phyloP scores from a whole-genome alignment of 2,797 vertebrate species.

The Enteromius argenteus region DNA sequence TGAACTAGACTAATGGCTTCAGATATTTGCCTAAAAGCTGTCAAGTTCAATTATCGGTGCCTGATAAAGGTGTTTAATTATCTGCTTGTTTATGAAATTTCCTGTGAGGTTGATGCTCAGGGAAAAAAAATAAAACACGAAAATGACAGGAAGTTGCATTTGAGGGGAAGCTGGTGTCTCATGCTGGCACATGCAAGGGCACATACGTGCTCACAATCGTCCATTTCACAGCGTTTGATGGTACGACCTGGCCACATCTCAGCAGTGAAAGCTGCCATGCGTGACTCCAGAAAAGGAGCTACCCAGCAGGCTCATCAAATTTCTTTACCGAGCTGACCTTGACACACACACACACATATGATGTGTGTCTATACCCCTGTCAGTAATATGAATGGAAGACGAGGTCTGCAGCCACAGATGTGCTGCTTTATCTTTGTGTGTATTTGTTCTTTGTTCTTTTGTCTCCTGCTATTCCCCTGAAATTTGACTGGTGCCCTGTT shows the following conservation, averaged over 20 bases:
- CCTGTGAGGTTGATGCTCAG: conserved; percentile 64
- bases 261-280: conserved; percentile 41
- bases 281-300: conserved; percentile 24
- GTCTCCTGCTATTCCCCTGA: conserved; percentile 29
- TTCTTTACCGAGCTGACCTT: conserved; percentile 23
- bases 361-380: conserved; percentile 17
- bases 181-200: conserved; percentile 24
- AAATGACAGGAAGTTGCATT: conserved; percentile 41
- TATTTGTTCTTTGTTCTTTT: conserved; percentile 29
- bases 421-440: conserved; percentile 14
- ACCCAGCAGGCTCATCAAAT: conserved; percentile 39
- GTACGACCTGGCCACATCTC: conserved; percentile 20
- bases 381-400: not conserved
- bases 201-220: conserved; percentile 47
- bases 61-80: conserved; percentile 68
- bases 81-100: conserved; percentile 49
- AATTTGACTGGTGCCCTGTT: conserved; percentile 40
- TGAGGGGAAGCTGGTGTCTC: conserved; percentile 22
- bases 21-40: conserved; percentile 59
- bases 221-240: conserved; percentile 17
- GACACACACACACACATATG: not conserved
- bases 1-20: conserved; percentile 56
- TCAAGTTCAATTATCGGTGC: conserved; percentile 65
- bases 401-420: conserved; percentile 20
- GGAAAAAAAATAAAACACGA: conserved; percentile 46